These are phyloP conservation scores for Zaprionus davidi DNA, from an alignment of 1,140 invertebrate species.

Conservation along the genomic window DNA sequence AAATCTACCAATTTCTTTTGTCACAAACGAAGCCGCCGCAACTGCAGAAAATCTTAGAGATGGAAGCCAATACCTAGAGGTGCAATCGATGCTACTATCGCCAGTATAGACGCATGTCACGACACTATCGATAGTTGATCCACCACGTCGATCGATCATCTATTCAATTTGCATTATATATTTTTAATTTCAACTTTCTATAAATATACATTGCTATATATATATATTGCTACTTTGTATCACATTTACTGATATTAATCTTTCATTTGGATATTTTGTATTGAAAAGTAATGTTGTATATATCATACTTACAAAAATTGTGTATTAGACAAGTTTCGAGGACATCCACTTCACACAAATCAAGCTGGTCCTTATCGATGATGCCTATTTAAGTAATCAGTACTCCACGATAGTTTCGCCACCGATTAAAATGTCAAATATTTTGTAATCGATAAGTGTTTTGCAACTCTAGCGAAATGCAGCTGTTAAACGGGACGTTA, in stretches of 20 bases:
- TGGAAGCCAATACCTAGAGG: slow-evolving; percentile 1
- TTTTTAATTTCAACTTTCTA: not conserved
- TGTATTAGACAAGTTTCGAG: not conserved
- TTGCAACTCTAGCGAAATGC: slow-evolving; percentile 41
- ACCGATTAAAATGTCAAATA: not conserved
- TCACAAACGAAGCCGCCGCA: slow-evolving; percentile 42
- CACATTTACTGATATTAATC: not conserved
- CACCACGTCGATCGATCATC: not conserved
- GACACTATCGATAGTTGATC: slow-evolving; percentile 10
- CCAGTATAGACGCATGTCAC: not conserved
- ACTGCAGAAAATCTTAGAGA: slow-evolving; percentile 47
- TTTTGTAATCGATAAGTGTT: slow-evolving; percentile 17
- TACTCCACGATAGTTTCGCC: not conserved
- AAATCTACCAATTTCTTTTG: slow-evolving; percentile 11
- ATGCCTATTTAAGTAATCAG: not conserved
- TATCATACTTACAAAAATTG: not conserved
- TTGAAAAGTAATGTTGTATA: not conserved
- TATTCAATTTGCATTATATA: not conserved
- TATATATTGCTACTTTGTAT: not conserved
- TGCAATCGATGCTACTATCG: slow-evolving; percentile 5
- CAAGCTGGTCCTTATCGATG: not conserved
- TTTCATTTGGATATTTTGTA: not conserved
- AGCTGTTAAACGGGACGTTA: slow-evolving; percentile 42
- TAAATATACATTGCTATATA: too few relatives aligned
- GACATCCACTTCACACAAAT: not conserved